phyloP scores from a whole-genome alignment of 2,888 invertebrate species.

The Pollenia griseotomentosa region DNA sequence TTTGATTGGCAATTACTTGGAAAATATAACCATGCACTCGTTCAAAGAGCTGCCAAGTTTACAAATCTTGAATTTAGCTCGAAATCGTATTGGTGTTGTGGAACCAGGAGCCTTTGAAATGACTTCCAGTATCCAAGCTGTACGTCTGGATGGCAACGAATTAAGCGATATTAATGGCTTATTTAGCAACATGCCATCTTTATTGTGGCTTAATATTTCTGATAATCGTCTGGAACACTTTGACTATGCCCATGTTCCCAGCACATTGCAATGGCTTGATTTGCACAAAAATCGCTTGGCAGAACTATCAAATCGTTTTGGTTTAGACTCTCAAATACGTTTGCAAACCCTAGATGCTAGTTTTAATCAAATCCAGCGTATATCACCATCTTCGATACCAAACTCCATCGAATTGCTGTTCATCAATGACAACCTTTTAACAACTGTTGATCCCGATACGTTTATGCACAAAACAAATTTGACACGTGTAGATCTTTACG shows the following conservation, averaged over 20 bases:
- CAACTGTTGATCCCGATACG: slow-evolving; percentile 93
- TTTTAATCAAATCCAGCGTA: slow-evolving; percentile 93
- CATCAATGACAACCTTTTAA: slow-evolving; percentile 94
- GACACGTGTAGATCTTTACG: slow-evolving; percentile 95
- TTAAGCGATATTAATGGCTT: slow-evolving; percentile 92
- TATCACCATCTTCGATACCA: slow-evolving; percentile 91
- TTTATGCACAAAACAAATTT: slow-evolving; percentile 95
- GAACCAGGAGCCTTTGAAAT: slow-evolving; percentile 93
- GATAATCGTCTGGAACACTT: slow-evolving; percentile 95
- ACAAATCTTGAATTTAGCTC: slow-evolving; percentile 94
- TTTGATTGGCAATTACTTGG: slow-evolving; percentile 94
- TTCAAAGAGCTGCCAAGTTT: slow-evolving; percentile 92
- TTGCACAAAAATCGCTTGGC: slow-evolving; percentile 93
- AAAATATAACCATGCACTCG: slow-evolving; percentile 91
- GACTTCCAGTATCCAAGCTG: slow-evolving; percentile 92
- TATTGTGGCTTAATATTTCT: slow-evolving; percentile 95
- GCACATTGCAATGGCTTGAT: slow-evolving; percentile 94
- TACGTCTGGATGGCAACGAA: slow-evolving; percentile 93
- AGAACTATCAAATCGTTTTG: slow-evolving; percentile 91
- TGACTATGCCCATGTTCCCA: slow-evolving; percentile 93
- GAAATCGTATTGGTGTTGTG: slow-evolving; percentile 91
- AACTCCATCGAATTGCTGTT: slow-evolving; percentile 94
- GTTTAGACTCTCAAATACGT: slow-evolving; percentile 88
- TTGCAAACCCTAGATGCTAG: slow-evolving; percentile 95
- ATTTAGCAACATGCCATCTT: slow-evolving; percentile 92